A percentile compares a stretch with the other conserved stretches of the same genome.
phyloP scores from a whole-genome alignment of 2,888 invertebrate species.

The Epistrophe grossulariae region DNA sequence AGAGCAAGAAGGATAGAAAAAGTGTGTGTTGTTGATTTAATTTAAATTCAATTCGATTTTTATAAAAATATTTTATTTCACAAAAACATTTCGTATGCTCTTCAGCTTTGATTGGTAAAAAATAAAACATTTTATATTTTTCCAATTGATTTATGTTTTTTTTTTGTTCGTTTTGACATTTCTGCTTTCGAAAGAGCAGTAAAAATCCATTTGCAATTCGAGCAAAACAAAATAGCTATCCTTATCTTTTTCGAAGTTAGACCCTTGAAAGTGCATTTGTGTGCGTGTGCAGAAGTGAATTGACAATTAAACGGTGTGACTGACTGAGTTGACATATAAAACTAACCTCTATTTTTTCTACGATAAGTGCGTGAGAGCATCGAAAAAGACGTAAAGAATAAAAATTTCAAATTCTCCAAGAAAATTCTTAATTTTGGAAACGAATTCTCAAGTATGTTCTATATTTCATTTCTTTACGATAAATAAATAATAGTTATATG shows the following conservation, averaged over 20 bases:
- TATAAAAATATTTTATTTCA: not conserved
- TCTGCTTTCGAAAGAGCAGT: not conserved
- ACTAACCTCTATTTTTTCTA: slow-evolving; percentile 75
- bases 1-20: slow-evolving; percentile 36
- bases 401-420: slow-evolving; percentile 27
- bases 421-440: slow-evolving; percentile 71
- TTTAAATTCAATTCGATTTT: not conserved
- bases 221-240: slow-evolving; percentile 45
- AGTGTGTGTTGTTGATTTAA: slow-evolving; percentile 8
- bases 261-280: slow-evolving; percentile 74
- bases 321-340: slow-evolving; percentile 54
- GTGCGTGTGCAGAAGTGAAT: slow-evolving; percentile 75
- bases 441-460: slow-evolving; percentile 20
- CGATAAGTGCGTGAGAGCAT: slow-evolving; percentile 68
- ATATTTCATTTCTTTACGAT: not conserved
- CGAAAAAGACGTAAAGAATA: slow-evolving; percentile 71
- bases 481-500: not conserved
- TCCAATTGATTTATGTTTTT: slow-evolving; percentile 4
- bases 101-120: not conserved
- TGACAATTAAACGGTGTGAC: slow-evolving; percentile 72
- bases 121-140: not conserved
- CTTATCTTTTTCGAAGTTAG: slow-evolving; percentile 47
- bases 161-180: slow-evolving; percentile 26
- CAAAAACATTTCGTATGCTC: not conserved
- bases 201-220: slow-evolving; percentile 34